Percentiles rank a stretch among this genome's conserved stretches.
Evolutionary conservation across 1,140 invertebrate genomes (phyloP).

Genomic region (Drosophila nikananu): DNA sequence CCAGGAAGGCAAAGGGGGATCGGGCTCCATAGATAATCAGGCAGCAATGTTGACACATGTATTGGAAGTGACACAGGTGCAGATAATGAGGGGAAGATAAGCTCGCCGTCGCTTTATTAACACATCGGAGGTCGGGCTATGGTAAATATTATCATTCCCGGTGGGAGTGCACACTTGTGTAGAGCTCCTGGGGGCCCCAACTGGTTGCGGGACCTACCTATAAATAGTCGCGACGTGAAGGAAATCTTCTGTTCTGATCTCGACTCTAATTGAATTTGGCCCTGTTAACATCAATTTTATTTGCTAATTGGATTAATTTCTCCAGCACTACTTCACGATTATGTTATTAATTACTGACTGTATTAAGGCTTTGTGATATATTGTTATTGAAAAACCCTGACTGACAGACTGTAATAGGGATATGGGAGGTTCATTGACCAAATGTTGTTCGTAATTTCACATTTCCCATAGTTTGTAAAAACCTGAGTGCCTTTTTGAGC

Average conservation of each 20-base stretch:
- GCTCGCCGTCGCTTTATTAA: conserved; percentile 43
- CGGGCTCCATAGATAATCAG: conserved; percentile 18
- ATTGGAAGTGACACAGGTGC: conserved; percentile 49
- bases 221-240: conserved; percentile 27
- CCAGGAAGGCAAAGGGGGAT: background rate
- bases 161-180: conserved; percentile 45
- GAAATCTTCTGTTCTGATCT: conserved; percentile 30
- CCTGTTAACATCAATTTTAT: conserved; percentile 44
- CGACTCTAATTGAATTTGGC: conserved; percentile 44
- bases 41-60: conserved; percentile 51
- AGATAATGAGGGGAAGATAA: conserved; percentile 56
- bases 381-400: background rate
- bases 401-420: background rate
- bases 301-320: conserved; percentile 34
- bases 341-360: conserved; percentile 14
- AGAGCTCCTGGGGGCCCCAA: conserved; percentile 12
- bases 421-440: too few species aligned
- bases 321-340: conserved; percentile 27
- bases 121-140: conserved; percentile 33
- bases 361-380: background rate
- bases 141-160: conserved; percentile 37
- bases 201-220: conserved; percentile 8
- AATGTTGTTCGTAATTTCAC: background rate
- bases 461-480: background rate
- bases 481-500: background rate